These are phyloP conservation scores for Pandemis heparana DNA, from an alignment of 2,888 invertebrate species.

Conservation along the genomic window DNA sequence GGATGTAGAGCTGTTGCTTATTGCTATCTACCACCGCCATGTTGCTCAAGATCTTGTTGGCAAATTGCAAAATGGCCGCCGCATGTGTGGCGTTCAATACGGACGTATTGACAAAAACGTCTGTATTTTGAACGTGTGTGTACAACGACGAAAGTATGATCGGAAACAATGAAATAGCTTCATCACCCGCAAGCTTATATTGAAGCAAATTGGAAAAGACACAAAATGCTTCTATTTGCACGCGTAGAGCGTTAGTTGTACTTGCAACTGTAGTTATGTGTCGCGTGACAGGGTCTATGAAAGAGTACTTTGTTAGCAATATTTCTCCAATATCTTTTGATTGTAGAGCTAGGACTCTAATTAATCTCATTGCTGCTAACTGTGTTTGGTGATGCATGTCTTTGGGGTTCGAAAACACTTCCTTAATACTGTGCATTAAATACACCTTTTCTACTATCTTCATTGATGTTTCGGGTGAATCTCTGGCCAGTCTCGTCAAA, in stretches of 20 bases:
- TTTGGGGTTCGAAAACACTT: slow-evolving; percentile 83
- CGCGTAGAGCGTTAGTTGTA: slow-evolving; percentile 80
- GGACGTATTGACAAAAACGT: slow-evolving; percentile 75
- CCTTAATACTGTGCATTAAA: slow-evolving; percentile 86
- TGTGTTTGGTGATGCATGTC: slow-evolving; percentile 82
- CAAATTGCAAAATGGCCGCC: slow-evolving; percentile 81
- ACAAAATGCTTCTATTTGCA: slow-evolving; percentile 88
- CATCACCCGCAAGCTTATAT: slow-evolving; percentile 80
- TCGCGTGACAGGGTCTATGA: slow-evolving; percentile 82
- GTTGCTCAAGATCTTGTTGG: slow-evolving; percentile 66
- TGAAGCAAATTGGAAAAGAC: slow-evolving; percentile 84
- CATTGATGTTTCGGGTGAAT: slow-evolving; percentile 89
- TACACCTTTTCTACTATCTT: slow-evolving; percentile 87
- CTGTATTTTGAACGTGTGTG: slow-evolving; percentile 86
- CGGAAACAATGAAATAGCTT: slow-evolving; percentile 80
- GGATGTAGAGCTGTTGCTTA: slow-evolving; percentile 70
- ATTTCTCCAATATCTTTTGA: slow-evolving; percentile 81
- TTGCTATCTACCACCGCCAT: slow-evolving; percentile 57
- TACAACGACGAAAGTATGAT: slow-evolving; percentile 84
- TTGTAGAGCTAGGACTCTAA: slow-evolving; percentile 89
- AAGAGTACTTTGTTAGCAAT: slow-evolving; percentile 82
- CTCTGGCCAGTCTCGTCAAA: slow-evolving; percentile 91
- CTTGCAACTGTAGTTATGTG: slow-evolving; percentile 84
- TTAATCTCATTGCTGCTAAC: slow-evolving; percentile 89
- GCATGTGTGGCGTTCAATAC: slow-evolving; percentile 85